Percentiles rank a stretch among this genome's conserved stretches.
These are phyloP conservation scores for Atta colombica DNA, from an alignment of 1,140 invertebrate species.

Conservation along the genomic window DNA sequence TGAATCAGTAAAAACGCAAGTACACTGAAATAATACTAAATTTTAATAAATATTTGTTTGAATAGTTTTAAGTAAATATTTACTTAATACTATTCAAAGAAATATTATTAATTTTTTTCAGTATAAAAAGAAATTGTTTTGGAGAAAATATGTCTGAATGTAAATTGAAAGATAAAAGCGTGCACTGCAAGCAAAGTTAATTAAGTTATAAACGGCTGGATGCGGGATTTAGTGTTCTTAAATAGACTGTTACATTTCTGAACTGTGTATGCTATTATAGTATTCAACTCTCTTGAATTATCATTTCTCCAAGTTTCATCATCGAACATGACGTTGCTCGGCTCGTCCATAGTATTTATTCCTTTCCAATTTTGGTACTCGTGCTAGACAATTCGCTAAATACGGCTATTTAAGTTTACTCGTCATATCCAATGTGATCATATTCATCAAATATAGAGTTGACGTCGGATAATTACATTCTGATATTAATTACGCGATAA, in stretches of 20 bases:
- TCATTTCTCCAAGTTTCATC: slow-evolving; percentile 12
- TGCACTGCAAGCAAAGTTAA: background rate
- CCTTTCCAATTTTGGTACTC: slow-evolving; percentile 10
- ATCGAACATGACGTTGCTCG: background rate
- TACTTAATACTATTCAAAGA: too few species aligned
- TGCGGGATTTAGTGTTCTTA: background rate
- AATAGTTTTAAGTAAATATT: too few species aligned
- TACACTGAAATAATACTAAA: too few species aligned
- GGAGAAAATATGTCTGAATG: background rate
- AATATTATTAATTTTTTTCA: too few species aligned
- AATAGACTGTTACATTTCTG: background rate
- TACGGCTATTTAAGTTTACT: slow-evolving; percentile 23
- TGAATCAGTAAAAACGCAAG: background rate
- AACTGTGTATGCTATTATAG: background rate
- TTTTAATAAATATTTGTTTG: too few species aligned
- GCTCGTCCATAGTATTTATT: background rate
- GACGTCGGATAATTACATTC: background rate
- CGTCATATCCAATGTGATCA: background rate
- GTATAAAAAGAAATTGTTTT: background rate
- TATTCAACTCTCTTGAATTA: background rate
- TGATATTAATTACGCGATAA: slow-evolving; percentile 17
- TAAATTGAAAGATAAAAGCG: background rate
- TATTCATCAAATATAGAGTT: background rate
- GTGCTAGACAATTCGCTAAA: background rate
- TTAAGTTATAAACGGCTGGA: background rate